Evolutionary conservation across 2,888 invertebrate species (phyloP).

Genomic region (Cerceris rybyensis): DNA sequence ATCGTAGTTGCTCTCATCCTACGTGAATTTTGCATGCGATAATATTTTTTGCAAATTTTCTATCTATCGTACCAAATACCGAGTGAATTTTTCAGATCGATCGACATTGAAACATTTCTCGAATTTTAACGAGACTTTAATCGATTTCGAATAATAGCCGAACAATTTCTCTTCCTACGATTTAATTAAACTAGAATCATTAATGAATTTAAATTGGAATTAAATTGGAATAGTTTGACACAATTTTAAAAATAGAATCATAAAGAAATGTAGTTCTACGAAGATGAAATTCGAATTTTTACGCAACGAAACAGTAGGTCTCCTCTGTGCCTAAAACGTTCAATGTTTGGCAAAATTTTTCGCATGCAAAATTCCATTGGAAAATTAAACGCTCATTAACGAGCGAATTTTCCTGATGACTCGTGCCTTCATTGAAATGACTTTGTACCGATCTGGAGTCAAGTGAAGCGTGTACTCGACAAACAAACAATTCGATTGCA

Average conservation of each 20-base stretch:
- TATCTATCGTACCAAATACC: neutral
- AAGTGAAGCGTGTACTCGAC: constrained; percentile 37
- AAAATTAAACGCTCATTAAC: constrained; percentile 13
- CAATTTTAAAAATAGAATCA: too few relatives aligned
- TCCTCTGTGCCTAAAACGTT: too few relatives aligned
- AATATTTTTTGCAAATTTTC: constrained; percentile 3
- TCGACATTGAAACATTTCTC: too few relatives aligned
- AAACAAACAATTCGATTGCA: constrained; percentile 44
- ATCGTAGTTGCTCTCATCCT: constrained; percentile 50
- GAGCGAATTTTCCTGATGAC: constrained; percentile 17
- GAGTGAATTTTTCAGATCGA: neutral
- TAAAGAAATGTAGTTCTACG: too few relatives aligned
- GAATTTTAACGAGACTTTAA: too few relatives aligned
- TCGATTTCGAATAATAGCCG: too few relatives aligned
- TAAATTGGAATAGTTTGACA: too few relatives aligned
- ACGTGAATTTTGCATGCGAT: constrained; percentile 50
- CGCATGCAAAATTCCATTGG: neutral
- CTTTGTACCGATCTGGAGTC: constrained; percentile 53
- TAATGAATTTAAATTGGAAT: too few relatives aligned
- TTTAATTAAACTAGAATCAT: too few relatives aligned
- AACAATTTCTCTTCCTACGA: too few relatives aligned
- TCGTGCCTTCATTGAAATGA: constrained; percentile 54
- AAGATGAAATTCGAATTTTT: too few relatives aligned
- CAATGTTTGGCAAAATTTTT: neutral
- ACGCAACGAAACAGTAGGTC: too few relatives aligned